A percentile compares a stretch with the other conserved stretches of the same genome.
phyloP scores from a whole-genome alignment of 2,113 vertebrate species.

The Nerophis ophidion region DNA sequence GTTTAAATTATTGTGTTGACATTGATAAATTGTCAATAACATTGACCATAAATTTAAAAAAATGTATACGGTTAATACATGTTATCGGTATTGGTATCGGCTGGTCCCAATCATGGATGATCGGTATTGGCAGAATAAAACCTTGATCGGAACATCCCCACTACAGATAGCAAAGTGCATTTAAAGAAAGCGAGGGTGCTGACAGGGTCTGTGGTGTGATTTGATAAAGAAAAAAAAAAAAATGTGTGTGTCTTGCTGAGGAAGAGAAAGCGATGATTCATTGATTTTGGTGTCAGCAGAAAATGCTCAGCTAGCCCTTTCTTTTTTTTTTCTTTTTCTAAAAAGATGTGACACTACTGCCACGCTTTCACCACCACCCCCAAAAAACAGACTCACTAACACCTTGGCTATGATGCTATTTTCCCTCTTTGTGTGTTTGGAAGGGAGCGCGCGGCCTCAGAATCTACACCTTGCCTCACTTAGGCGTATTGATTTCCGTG shows the following conservation, averaged over 20 bases:
- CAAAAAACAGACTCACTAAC: slow-evolving; percentile 15
- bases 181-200: slow-evolving; percentile 27
- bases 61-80: too few relatives aligned
- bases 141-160: too few relatives aligned
- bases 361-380: slow-evolving; percentile 27
- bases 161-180: slow-evolving; percentile 17
- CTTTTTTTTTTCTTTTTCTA: slow-evolving; percentile 42
- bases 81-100: too few relatives aligned
- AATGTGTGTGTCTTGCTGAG: slow-evolving; percentile 58
- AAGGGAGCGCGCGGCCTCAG: slow-evolving; percentile 37
- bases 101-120: too few relatives aligned
- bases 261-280: slow-evolving; percentile 53
- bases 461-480: slow-evolving; percentile 72
- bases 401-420: slow-evolving; percentile 30
- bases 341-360: slow-evolving; percentile 45
- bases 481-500: slow-evolving; percentile 71
- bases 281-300: slow-evolving; percentile 57
- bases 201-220: slow-evolving; percentile 55
- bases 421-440: background rate
- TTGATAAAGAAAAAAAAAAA: slow-evolving; percentile 64
- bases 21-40: too few relatives aligned
- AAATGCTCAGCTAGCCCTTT: slow-evolving; percentile 43
- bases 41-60: too few relatives aligned
- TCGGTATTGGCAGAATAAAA: too few relatives aligned
- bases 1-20: too few relatives aligned